These are phyloP conservation scores for Callipepla californica DNA, from an alignment of 2,113 vertebrate genomes.

Conservation along the genomic window DNA sequence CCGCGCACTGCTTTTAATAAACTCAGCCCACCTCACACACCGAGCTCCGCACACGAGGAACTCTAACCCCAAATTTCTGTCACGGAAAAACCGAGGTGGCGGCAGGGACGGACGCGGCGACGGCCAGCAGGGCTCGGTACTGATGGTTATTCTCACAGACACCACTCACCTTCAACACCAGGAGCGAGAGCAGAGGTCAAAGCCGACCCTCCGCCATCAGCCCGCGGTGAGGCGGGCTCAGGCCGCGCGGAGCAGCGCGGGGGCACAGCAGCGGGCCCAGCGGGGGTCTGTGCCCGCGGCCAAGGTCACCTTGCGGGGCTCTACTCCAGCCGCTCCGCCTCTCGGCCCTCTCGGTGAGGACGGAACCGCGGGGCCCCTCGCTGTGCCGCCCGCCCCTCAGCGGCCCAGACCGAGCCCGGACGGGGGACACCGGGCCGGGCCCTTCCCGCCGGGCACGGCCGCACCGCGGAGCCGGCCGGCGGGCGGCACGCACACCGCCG, in stretches of 20 bases:
- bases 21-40: background rate
- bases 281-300: background rate
- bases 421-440: background rate
- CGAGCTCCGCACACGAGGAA: background rate
- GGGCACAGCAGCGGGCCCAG: background rate
- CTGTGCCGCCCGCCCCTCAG: background rate
- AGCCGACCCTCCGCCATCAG: background rate
- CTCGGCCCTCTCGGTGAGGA: background rate
- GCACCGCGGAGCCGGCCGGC: background rate
- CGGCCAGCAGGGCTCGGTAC: background rate
- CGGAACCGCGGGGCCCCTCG: background rate
- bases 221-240: background rate
- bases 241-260: background rate
- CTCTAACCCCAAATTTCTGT: background rate
- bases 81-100: background rate
- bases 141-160: background rate
- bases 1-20: background rate
- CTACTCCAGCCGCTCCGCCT: background rate
- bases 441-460: too few species aligned
- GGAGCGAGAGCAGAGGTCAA: background rate
- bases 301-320: constrained; percentile 67
- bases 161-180: background rate
- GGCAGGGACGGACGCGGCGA: background rate
- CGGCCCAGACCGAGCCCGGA: background rate
- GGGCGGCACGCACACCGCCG: background rate